phyloP scores from a whole-genome alignment of 2,113 vertebrate genomes.

The Epinephelus cyanopodus region DNA sequence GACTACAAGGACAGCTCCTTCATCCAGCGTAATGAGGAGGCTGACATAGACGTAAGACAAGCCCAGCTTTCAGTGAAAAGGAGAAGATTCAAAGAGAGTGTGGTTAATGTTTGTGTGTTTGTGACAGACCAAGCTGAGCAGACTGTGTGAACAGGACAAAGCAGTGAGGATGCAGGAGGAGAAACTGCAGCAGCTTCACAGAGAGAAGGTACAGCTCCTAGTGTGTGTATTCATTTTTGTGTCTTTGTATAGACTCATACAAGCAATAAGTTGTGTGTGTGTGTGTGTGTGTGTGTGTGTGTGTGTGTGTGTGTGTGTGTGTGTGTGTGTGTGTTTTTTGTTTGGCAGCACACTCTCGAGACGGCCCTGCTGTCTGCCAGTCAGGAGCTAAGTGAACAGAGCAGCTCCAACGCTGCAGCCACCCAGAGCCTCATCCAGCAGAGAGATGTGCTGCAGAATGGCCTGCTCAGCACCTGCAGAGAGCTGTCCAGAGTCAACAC shows the following conservation, averaged over 20 bases:
- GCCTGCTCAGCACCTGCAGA: constrained; percentile 95
- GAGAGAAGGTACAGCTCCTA: constrained; percentile 90
- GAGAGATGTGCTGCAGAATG: constrained; percentile 94
- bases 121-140: constrained; percentile 92
- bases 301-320: constrained; percentile 19
- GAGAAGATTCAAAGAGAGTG: not conserved
- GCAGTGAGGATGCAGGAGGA: constrained; percentile 92
- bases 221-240: not conserved
- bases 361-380: constrained; percentile 95
- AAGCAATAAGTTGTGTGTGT: constrained; percentile 9
- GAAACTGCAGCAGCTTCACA: constrained; percentile 96
- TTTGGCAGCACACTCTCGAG: constrained; percentile 93
- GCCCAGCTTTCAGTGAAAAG: not conserved
- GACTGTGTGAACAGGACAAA: constrained; percentile 96
- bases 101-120: not conserved
- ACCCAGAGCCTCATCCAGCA: constrained; percentile 91
- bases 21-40: constrained; percentile 87
- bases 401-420: constrained; percentile 85
- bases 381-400: constrained; percentile 95
- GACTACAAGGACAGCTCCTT: constrained; percentile 87
- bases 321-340: constrained; percentile 10
- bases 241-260: not conserved
- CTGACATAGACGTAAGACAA: constrained; percentile 92
- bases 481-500: constrained; percentile 90
- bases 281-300: not conserved